A percentile compares a stretch with the other conserved stretches of the same genome.
phyloP scores from a whole-genome alignment of 2,113 vertebrate species.

The Hippocampus mohnikei region DNA sequence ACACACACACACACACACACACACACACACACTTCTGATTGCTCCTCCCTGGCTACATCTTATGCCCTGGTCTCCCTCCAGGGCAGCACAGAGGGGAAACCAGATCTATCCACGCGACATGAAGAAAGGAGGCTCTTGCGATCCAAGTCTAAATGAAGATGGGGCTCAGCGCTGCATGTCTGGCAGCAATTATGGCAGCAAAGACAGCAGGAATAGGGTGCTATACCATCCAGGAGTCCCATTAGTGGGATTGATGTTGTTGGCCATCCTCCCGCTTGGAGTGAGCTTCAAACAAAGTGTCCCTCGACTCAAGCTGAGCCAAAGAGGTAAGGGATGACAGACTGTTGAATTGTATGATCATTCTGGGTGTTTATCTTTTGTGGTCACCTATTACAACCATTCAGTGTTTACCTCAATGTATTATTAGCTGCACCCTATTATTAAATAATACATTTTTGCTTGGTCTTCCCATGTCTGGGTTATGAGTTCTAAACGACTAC shows the following conservation, averaged over 20 bases:
- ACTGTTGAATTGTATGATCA: neutral
- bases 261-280: constrained; percentile 71
- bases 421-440: neutral
- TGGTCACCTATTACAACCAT: neutral
- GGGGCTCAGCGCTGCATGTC: constrained; percentile 27
- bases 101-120: constrained; percentile 44
- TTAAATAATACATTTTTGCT: neutral
- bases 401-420: neutral
- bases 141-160: constrained; percentile 29
- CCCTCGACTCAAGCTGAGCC: constrained; percentile 86
- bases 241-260: constrained; percentile 70
- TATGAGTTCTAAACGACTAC: neutral
- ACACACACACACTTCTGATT: constrained; percentile 29
- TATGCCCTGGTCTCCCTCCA: constrained; percentile 48
- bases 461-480: neutral
- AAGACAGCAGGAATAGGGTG: constrained; percentile 50
- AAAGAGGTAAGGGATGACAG: constrained; percentile 82
- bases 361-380: neutral
- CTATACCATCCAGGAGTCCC: constrained; percentile 58
- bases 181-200: constrained; percentile 38
- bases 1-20: too few species aligned
- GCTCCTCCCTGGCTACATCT: constrained; percentile 57
- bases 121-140: constrained; percentile 39
- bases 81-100: constrained; percentile 50
- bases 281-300: constrained; percentile 83